phyloP scores from a whole-genome alignment of 2,888 invertebrate genomes.

The Yponomeuta cagnagella region DNA sequence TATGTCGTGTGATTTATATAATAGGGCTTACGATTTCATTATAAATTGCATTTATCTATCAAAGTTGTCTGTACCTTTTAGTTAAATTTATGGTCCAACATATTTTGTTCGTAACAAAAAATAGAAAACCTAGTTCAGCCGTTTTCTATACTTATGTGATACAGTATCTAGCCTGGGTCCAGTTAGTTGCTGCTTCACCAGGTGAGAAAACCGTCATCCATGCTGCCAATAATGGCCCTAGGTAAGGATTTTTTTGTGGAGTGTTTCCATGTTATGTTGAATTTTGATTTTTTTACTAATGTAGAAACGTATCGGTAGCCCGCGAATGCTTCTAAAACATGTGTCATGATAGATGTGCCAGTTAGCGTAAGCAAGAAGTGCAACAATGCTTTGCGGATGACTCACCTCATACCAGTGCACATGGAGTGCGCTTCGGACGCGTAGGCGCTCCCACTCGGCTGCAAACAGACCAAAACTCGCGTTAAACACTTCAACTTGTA shows the following conservation, averaged over 20 bases:
- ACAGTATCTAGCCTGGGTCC: too few species aligned
- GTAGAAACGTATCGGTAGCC: background rate
- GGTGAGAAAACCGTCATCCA: too few species aligned
- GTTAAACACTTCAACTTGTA: background rate
- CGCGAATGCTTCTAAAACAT: background rate
- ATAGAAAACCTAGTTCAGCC: too few species aligned
- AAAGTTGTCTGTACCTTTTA: too few species aligned
- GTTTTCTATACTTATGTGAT: too few species aligned
- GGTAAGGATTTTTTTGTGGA: too few species aligned
- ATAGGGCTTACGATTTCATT: background rate
- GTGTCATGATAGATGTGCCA: background rate
- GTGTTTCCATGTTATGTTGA: too few species aligned
- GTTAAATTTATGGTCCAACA: too few species aligned
- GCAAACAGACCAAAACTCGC: slow-evolving; percentile 30
- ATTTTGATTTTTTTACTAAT: background rate
- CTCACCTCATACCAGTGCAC: slow-evolving; percentile 68
- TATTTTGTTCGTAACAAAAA: too few species aligned
- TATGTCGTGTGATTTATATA: background rate
- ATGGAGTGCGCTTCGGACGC: slow-evolving; percentile 46
- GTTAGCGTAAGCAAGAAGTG: background rate
- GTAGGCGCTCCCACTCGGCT: slow-evolving; percentile 51
- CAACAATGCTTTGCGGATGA: slow-evolving; percentile 33
- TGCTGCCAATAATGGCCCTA: too few species aligned
- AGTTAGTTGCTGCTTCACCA: too few species aligned
- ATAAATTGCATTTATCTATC: too few species aligned